Conservation (phyloP, 2,113 vertebrate genomes). For the Hydrolagus affinis region DNA sequence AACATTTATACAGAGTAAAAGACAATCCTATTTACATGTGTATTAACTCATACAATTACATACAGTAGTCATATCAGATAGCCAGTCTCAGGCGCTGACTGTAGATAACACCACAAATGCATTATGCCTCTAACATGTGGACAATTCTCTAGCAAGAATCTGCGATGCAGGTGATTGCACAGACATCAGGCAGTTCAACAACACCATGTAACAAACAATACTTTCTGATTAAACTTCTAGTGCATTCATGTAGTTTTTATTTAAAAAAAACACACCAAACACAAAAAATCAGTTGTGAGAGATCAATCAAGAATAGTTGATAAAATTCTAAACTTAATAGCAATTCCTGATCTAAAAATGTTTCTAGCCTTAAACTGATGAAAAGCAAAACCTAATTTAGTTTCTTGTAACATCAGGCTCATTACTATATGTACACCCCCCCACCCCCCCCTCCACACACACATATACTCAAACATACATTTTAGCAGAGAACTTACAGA, state of each 20-base stretch:
- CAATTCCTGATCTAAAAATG: constrained; percentile 17
- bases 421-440: neutral
- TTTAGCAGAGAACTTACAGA: constrained; percentile 3
- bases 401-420: neutral
- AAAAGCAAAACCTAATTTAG: constrained; percentile 18
- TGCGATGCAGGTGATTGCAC: constrained; percentile 10
- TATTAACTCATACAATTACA: constrained; percentile 22
- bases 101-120: neutral
- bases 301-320: neutral
- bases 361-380: neutral
- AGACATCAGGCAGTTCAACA: constrained; percentile 7
- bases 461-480: neutral
- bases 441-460: neutral
- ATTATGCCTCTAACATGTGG: too few species aligned
- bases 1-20: constrained; percentile 21
- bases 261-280: neutral
- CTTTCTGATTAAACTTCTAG: constrained; percentile 21
- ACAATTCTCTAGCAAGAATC: neutral
- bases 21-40: constrained; percentile 22
- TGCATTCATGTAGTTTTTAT: constrained; percentile 11
- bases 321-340: constrained; percentile 22
- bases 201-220: neutral
- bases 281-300: neutral
- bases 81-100: neutral
- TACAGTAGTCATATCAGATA: constrained; percentile 23